Evolutionary conservation across 2,888 invertebrate species (phyloP), one percentile per base, ranked within the genome.

Genomic region (Linnaemya tessellans): DNA sequence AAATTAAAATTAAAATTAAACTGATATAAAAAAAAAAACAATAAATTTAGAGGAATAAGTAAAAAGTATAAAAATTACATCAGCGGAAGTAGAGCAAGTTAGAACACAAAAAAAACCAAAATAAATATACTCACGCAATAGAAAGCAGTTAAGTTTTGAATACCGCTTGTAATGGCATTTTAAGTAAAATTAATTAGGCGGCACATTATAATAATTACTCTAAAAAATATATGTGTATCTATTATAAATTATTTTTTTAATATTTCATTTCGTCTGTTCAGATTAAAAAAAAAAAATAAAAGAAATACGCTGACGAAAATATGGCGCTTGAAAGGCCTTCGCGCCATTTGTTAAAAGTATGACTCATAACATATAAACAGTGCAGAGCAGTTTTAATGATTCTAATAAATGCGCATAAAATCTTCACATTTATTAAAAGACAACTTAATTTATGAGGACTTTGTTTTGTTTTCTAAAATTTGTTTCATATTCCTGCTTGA

Each of bases 51-150:
- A 67, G 18, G 15, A 58, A 15, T 22, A 46, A 22, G 43, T 3
- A 25, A 46, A 25, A 46, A 2, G 18, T 43, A 54, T 51, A 75
- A 51, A 38, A 54, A 65, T 75, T 75, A 54, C 75, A 75, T 54
- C 64, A 64, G 54, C 64, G 65, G 54, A 54, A 75, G 43, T 65
- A 30, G 41, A 43, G 64, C 51, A 51, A 64, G 38, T 18, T 64
- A 3, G 5, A 5, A 2, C 30, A 2, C 2, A 30, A 2, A 30
- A 30, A 2, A 30, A 30, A 30, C 30, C 35, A 54, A 30, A 25
- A 46, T 49, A 22, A 58, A 13, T 71, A 71, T 18, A 58, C 58
- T 43, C 58, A 43, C 71, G 43, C 56, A 71, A 58, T 18, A 43
- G 22, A 18, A 43, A 22, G n/a, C 41, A 7, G 7, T 20, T 54